Percentiles rank a stretch among this genome's conserved stretches.
Conservation (phyloP, 2,113 vertebrate species). For the Rallus limicola region DNA sequence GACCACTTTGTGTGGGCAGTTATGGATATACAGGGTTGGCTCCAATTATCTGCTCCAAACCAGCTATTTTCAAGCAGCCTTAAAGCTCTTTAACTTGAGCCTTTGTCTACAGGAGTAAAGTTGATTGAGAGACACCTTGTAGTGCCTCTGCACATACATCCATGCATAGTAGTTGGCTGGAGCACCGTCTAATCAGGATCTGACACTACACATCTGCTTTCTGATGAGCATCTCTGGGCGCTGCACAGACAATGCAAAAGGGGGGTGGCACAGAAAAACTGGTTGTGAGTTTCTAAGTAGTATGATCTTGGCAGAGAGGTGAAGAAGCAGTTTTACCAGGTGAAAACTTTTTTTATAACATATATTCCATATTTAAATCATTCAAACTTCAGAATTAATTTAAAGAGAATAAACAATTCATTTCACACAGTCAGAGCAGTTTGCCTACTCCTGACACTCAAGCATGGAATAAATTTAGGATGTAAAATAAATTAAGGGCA, state of each 20-base stretch:
- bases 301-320: background rate
- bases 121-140: background rate
- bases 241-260: background rate
- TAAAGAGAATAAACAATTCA: background rate
- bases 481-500: background rate
- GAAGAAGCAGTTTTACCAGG: background rate
- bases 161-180: background rate
- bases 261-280: background rate
- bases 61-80: background rate
- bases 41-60: background rate
- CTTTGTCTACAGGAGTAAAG: background rate
- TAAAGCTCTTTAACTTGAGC: background rate
- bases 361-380: background rate
- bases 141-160: background rate
- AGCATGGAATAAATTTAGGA: background rate
- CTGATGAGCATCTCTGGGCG: background rate
- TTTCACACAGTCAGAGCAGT: background rate
- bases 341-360: background rate
- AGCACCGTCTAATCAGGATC: background rate
- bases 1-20: background rate
- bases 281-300: background rate
- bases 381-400: background rate
- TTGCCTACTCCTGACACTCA: background rate
- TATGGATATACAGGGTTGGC: background rate
- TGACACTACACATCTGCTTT: accelerated